A percentile compares a stretch with the other conserved stretches of the same genome.
These are phyloP conservation scores for Pitta sordida DNA, from an alignment of 2,113 vertebrate genomes.

Conservation along the genomic window DNA sequence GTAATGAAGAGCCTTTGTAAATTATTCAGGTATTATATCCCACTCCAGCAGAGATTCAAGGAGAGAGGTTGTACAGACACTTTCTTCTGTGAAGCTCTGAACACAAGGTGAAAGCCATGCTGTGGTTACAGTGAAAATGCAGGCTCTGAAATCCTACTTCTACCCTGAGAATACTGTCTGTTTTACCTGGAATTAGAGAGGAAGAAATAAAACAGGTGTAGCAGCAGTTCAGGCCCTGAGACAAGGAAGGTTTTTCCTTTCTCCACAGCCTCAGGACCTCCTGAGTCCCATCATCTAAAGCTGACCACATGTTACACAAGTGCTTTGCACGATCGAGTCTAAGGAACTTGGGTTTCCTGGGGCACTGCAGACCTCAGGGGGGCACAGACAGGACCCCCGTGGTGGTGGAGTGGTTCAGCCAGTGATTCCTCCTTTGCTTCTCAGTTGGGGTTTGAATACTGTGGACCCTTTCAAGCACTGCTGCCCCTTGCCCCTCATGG, in stretches of 20 bases:
- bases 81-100: slow-evolving; percentile 11
- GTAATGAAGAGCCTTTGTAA: slow-evolving; percentile 51
- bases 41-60: neutral
- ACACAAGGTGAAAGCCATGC: neutral
- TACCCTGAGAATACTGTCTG: neutral
- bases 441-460: neutral
- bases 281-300: neutral
- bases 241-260: neutral
- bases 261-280: neutral
- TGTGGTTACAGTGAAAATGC: neutral
- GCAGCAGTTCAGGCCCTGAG: neutral
- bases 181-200: neutral
- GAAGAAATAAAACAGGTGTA: neutral
- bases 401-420: neutral
- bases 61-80: neutral
- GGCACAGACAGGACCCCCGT: neutral
- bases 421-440: fast-evolving
- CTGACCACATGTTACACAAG: neutral
- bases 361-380: neutral
- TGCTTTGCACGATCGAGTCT: neutral
- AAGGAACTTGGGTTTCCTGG: neutral
- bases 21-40: slow-evolving; percentile 42
- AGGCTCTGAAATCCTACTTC: neutral
- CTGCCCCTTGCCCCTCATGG: fast-evolving
- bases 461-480: neutral